phyloP scores from a whole-genome alignment of 2,113 vertebrate genomes.

The Diadophis punctatus region DNA sequence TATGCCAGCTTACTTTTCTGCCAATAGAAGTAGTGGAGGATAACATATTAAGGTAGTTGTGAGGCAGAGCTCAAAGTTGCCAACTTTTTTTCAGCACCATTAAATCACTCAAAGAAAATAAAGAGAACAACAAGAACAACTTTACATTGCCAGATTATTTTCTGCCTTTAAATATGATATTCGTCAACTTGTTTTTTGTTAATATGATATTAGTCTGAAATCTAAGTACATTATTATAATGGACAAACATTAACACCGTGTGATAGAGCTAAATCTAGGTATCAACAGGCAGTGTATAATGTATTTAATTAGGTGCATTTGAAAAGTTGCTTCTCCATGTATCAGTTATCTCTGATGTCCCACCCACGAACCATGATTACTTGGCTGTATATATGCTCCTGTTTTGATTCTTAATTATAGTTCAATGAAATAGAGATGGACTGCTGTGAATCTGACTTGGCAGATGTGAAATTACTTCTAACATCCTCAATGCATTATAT shows the following conservation, averaged over 20 bases:
- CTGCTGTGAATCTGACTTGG: constrained; percentile 14
- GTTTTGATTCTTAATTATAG: constrained; percentile 1
- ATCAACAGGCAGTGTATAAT: neutral
- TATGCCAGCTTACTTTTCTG: neutral
- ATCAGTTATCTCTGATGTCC: neutral
- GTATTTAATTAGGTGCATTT: neutral
- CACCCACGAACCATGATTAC: neutral
- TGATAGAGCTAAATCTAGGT: neutral
- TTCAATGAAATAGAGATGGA: neutral
- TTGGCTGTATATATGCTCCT: neutral
- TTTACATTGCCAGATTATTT: neutral
- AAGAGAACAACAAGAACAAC: neutral
- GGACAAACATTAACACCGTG: neutral
- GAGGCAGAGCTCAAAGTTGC: neutral
- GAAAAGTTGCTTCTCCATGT: neutral
- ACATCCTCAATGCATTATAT: neutral
- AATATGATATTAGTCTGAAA: neutral
- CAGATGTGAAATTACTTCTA: neutral
- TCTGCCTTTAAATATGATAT: neutral
- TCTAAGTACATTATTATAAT: neutral
- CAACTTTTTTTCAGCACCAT: neutral
- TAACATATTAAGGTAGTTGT: neutral
- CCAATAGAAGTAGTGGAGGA: neutral
- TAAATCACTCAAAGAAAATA: neutral
- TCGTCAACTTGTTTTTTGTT: neutral